Evolutionary conservation across 1,140 invertebrate species (phyloP), one percentile per base, ranked within the genome.

Genomic region (Bombus polaris): DNA sequence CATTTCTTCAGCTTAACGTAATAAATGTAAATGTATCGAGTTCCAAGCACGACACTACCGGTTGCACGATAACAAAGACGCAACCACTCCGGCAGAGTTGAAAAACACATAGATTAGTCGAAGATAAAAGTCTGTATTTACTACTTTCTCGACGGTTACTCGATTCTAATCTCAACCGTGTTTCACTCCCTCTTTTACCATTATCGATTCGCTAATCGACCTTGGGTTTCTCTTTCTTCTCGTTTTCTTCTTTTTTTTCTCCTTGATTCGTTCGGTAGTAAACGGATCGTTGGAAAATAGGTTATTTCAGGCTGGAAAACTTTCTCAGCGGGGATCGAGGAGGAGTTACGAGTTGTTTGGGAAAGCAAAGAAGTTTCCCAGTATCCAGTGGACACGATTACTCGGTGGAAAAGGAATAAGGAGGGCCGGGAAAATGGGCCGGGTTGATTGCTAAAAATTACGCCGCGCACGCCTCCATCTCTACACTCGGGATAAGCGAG

Each of bases 391-490:
- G 83, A 72, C 68, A 68, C 71, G 53, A 85, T 80, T 85, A 85
- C 75, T 68, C 47, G 68, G 35, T 8, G 57, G 77, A 32, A 62
- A 84, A 62, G 10, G 76, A 80, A 39, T 44, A 53, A 70, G 22
- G 12, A 25, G n/a, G 5, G 47, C 9, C 15, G 9, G 39, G 57
- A 65, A 57, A 83, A 83, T 59, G 65, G 75, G 74, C 62, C 42
- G n/a, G 18, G 39, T 32, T 39, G 83, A 80, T 85, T 85, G 76
- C 53, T 85, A 85, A 80, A 85, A 85, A 85, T 85, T 85, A 80
- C 68, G 57, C 39, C 44, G 76, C 76, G 75, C 76, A 62, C 76
- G 65, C 76, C 42, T 28, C 47, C 68, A n/a, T n/a, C 66, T 62
- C 32, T 59, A 71, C 28, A 35, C 47, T 37, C 47, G 37, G n/a